Conservation (phyloP, 2,888 invertebrate species). For the Punctoribates punctum region DNA sequence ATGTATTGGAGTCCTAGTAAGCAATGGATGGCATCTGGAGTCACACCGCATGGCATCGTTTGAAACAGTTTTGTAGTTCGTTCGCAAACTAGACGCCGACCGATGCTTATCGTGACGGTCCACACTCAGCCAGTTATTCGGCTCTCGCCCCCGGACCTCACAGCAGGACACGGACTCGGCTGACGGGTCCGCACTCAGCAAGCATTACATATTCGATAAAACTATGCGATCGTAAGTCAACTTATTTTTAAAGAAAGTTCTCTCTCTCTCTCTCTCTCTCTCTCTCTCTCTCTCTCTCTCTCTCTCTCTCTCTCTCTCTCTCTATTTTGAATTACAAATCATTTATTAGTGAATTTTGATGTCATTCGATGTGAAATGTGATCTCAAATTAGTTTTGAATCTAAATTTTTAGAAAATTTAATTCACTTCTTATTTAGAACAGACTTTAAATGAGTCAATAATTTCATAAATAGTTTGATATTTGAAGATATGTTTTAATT, state of each 20-base stretch:
- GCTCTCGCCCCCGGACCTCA: slow-evolving; percentile 33
- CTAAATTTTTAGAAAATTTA: neutral
- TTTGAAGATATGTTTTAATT: no score
- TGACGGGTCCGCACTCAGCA: slow-evolving; percentile 7
- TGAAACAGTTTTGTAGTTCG: neutral
- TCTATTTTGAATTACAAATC: neutral
- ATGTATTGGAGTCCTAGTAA: neutral
- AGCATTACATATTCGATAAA: slow-evolving; percentile 19
- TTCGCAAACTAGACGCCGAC: neutral
- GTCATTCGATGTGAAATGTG: slow-evolving; percentile 24
- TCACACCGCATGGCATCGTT: slow-evolving; percentile 29
- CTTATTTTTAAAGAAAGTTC: neutral
- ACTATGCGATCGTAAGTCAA: slow-evolving; percentile 19
- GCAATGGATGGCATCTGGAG: neutral
- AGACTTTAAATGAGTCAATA: no score
- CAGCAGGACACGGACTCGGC: slow-evolving; percentile 18
- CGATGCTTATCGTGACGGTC: slow-evolving; percentile 35
- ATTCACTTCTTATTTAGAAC: no score
- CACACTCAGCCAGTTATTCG: slow-evolving; percentile 23
- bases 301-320: neutral
- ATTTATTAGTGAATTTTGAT: slow-evolving; percentile 5
- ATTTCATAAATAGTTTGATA: no score
- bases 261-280: neutral
- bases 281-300: neutral
- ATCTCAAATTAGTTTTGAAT: slow-evolving; percentile 16